Evolutionary conservation across 2,113 vertebrate species (phyloP), one percentile per base, ranked within the genome.

Genomic region (Cephalopholis sonnerati): DNA sequence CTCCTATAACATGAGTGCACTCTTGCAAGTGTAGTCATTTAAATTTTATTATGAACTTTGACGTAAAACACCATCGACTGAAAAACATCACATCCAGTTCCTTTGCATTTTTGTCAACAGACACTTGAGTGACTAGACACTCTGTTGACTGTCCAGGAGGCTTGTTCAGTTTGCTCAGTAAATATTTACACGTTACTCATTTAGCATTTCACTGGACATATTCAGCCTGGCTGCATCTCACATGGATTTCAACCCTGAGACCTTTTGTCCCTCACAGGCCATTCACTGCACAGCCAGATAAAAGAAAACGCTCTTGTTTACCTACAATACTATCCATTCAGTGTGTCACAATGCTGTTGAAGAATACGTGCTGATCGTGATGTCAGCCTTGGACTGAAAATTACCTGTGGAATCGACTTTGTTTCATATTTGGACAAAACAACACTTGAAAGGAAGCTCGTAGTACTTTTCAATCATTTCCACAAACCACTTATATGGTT

Each of bases 161-260:
- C 74, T 74, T 65, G 78, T 62, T 67, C 63, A 5, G 15, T 78
- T 20, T 27, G 53, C 79, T 81, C 22, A n/a, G 89, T 91, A 93
- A 94, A 94, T 93, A 91, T 94, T 93, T 92, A 91, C 84, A 71
- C 8, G 68, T 79, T 81, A 80, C 72, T 76, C 46, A 63, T 85
- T 91, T 72, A 85, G 86, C 36, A 48, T 84, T 84, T 74, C n/a
- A 17, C n/a, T 44, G 79, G 76, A 82, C 46, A 50, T 32, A 64
- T 74, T 25, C 41, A 29, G 44, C 55, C 70, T 24, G 73, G 74
- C 41, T 66, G 57, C 29, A 32, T 84, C 82, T 82, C 55, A 75
- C 68, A 41, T 80, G 70, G 36, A 77, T 71, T 76, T 85, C 76
- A 84, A 82, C 90, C 79, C 75, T 48, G 11, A 50, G 81, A 89